Evolutionary conservation across 2,797 vertebrate genomes (phyloP).

Genomic region (Halcyon smyrnensis): DNA sequence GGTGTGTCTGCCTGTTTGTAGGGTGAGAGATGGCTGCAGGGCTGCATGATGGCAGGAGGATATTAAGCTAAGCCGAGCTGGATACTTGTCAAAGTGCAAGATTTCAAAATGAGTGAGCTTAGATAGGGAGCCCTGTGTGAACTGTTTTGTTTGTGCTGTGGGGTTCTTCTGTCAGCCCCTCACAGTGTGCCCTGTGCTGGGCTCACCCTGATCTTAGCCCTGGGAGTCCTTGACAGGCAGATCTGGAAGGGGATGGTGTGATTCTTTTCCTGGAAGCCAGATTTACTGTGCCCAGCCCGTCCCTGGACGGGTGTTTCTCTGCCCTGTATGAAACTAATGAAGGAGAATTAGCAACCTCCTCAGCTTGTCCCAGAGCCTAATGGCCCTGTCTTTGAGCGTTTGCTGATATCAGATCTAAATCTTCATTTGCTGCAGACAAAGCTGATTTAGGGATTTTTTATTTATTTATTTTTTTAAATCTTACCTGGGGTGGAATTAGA

Average conservation of each 20-base stretch:
- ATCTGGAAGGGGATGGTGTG: neutral
- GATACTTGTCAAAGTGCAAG: neutral
- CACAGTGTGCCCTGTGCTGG: rapidly evolving
- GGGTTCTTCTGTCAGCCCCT: neutral
- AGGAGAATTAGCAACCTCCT: neutral
- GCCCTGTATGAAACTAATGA: neutral
- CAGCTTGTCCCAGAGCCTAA: conserved; percentile 18
- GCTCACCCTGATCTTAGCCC: neutral
- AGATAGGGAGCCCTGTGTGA: neutral
- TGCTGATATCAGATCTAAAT: neutral
- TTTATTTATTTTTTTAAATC: neutral
- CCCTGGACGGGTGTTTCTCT: conserved; percentile 7
- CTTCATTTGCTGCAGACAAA: conserved; percentile 41
- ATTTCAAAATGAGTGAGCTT: neutral
- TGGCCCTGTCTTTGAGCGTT: neutral
- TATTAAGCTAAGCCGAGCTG: neutral
- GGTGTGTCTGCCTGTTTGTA: neutral
- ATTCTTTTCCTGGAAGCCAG: neutral
- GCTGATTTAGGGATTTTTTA: neutral
- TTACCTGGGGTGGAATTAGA: conserved; percentile 10
- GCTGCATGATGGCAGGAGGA: neutral
- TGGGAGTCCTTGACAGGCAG: neutral
- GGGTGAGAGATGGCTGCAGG: neutral
- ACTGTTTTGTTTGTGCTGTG: neutral
- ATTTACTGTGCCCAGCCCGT: neutral